These are phyloP conservation scores for Dendroctonus valens DNA, from an alignment of 1,140 invertebrate species.

Conservation along the genomic window DNA sequence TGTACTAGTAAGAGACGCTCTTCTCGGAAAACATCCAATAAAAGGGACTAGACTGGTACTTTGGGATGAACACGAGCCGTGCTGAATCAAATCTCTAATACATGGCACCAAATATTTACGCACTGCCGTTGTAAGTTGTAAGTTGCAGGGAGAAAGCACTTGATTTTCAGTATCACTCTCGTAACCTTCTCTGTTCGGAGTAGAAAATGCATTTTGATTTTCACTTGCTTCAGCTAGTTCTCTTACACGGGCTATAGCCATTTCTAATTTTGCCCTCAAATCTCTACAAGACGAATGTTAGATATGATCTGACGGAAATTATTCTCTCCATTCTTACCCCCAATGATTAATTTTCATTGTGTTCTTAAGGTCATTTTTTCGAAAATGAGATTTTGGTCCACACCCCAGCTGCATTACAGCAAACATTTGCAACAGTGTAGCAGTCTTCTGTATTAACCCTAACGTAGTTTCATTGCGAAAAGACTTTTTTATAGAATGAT, in stretches of 20 bases:
- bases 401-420: conserved; percentile 89
- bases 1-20: conserved; percentile 57
- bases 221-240: conserved; percentile 61
- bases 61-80: conserved; percentile 78
- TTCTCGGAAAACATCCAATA: conserved; percentile 81
- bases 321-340: conserved; percentile 63
- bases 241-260: conserved; percentile 80
- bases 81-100: conserved; percentile 89
- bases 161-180: conserved; percentile 58
- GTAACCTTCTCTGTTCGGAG: conserved; percentile 49
- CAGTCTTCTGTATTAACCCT: conserved; percentile 78
- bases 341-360: conserved; percentile 84
- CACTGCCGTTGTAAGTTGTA: conserved; percentile 81
- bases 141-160: conserved; percentile 51
- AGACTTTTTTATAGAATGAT: conserved; percentile 54
- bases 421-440: conserved; percentile 88
- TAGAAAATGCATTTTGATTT: conserved; percentile 32
- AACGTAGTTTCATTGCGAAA: conserved; percentile 56
- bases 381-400: conserved; percentile 64
- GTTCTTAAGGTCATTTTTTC: conserved; percentile 82
- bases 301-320: background rate
- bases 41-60: conserved; percentile 83
- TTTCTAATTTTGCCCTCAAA: conserved; percentile 85
- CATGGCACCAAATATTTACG: conserved; percentile 87
- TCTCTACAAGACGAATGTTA: conserved; percentile 62